Evolutionary conservation across 2,888 invertebrate species (phyloP), one percentile per base, ranked within the genome.

Genomic region (Drosophila kanekoi): DNA sequence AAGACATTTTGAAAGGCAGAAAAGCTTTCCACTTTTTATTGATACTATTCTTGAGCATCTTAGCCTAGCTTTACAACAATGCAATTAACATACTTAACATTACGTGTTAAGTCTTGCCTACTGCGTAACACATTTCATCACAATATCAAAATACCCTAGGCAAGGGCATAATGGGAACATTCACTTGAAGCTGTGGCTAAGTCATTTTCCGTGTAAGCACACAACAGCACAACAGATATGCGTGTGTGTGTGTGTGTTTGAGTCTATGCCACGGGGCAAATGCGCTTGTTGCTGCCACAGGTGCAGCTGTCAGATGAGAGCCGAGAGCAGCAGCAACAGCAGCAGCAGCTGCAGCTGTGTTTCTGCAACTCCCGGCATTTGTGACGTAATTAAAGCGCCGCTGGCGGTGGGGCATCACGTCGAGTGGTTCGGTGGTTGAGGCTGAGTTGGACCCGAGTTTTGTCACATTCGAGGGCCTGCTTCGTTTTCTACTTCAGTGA

Each of bases 401-500:
- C 23, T 45, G 56, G 54, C 44, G 58, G 13, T 37, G 60, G 14
- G 6, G 59, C 41, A 49, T 28, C 23, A 13, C 33, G 44, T 52
- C 40, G 58, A 41, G 48, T 43, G 53, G 49, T n/a, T 43, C 44
- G 45, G 48, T 37, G 18, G 10, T 9, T 33, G 33, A 37, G 47
- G 48, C 23, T 10, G 35, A 23, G 10, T n/a, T 38, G 28, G 20
- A 11, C 35, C 40, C 35, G 35, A 13, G 18, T 18, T 33, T 40
- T 16, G 40, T 35, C 38, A 14, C 10, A 40, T 41, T 43, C 38
- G 35, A 52, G 44, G 57, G 48, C n/a, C 52, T 43, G 38, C 35
- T 60, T 68, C 63, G 67, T 63, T 63, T 74, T 73, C 76, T 61
- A 77, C 83, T 81, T 72, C 65, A 75, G 60, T 65, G 61, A 86